Evolutionary conservation across 2,797 vertebrate species (phyloP).

Genomic region (Amazonetta brasiliensis): DNA sequence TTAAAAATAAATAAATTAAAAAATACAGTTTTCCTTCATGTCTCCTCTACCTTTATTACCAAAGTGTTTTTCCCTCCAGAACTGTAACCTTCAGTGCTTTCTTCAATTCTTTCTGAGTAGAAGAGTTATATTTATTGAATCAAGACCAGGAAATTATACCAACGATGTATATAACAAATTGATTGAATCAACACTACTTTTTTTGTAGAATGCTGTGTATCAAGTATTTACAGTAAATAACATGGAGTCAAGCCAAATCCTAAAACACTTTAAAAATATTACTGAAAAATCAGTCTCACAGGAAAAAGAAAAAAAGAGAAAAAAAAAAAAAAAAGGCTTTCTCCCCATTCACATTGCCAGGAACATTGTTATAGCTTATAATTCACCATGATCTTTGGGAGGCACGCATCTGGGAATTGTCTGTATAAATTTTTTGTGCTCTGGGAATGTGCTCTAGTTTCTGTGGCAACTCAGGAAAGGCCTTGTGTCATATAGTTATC

Average conservation of each 20-base stretch:
- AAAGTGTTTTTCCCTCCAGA: not conserved
- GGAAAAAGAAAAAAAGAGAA: not conserved
- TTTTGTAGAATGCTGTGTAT: not conserved
- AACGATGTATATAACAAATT: accelerated
- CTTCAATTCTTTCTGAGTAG: not conserved
- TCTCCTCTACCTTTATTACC: not conserved
- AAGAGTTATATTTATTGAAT: not conserved
- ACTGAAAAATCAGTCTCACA: not conserved
- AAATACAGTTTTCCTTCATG: not conserved
- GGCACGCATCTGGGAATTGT: not conserved
- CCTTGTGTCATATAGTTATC: not conserved
- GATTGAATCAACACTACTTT: not conserved
- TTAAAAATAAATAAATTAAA: too few species aligned
- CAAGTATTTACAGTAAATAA: not conserved
- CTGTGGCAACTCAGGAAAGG: not conserved
- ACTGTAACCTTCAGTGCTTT: not conserved
- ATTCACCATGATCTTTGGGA: not conserved
- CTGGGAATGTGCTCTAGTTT: not conserved
- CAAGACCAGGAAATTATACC: not conserved
- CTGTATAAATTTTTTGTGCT: not conserved
- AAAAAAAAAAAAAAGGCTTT: not conserved
- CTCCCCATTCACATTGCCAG: not conserved
- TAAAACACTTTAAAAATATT: not conserved
- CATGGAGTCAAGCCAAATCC: not conserved
- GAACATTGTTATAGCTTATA: not conserved